Base-by-base conservation (phyloP, 2,113 vertebrate species). In the Brienomyrus longianalis region DNA sequence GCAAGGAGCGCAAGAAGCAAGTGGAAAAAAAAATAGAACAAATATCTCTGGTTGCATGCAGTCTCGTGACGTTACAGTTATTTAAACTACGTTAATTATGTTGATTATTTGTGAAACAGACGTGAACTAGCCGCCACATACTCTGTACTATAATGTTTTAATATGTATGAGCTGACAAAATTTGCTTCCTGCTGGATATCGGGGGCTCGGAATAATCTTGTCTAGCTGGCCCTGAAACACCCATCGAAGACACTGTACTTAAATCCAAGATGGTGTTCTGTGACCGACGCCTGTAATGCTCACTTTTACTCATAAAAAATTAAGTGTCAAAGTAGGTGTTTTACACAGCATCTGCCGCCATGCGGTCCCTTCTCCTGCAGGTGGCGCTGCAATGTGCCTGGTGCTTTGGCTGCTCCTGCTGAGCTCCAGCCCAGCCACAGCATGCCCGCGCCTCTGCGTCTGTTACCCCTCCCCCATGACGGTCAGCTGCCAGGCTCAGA, bases 401-500 rank as follows among this genome's bases (percentile, higher is more conserved):
- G 94, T 96, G 93, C 95, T 97, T 93, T 95, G 97, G 95, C 92
- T 97, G 94, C 95, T 98, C 93, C 94, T 96, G 91, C 95, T 95
- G 45, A 95, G 96, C 94, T 97, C 96, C 84, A 92, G 94, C 0
- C 96, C 94, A 77, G 94, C 95, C 0, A 95, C 96, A 92, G 95
- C 95, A 92, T 99, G 98, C 92, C 98, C 98, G 62, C 97, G 97
- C 77, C 95, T 95, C 90, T 99, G 98, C 90, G 98, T 98, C 95
- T 99, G 98, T 95, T 99, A 99, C 95, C 96, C 97, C 84, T 96
- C 97, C 45, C 98, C 98, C 19, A 98, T 98, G 96, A 99, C 98
- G 70, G 98, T 98, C 93, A 99, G 98, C 97, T 99, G 98, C 96
- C 98, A 99, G 95, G 98, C 97, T 93, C 98, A 98, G 96, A 99